Conservation (phyloP, 1,140 invertebrate genomes). For the Brevipalpus yothersi region DNA sequence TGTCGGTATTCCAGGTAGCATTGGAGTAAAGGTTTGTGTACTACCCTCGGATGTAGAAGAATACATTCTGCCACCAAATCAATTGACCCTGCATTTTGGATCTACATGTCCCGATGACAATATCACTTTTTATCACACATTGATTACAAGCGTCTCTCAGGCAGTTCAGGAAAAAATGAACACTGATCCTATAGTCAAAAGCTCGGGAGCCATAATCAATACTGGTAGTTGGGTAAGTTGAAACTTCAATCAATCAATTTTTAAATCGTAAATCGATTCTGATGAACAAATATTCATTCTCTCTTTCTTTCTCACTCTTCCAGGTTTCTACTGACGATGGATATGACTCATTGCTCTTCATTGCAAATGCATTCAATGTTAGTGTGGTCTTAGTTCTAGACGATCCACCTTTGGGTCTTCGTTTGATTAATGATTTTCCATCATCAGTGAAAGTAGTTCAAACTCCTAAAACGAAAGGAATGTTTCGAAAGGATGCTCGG, state of each 20-base stretch:
- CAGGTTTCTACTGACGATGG: constrained; percentile 25
- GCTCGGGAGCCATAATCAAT: constrained; percentile 73
- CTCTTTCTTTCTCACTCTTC: not conserved
- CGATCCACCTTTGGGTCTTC: constrained; percentile 84
- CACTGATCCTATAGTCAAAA: constrained; percentile 15
- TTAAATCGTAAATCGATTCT: not conserved
- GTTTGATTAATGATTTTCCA: constrained; percentile 75
- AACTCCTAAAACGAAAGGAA: constrained; percentile 85
- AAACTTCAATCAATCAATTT: not conserved
- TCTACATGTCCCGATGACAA: constrained; percentile 39
- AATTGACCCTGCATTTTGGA: constrained; percentile 80
- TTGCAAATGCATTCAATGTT: constrained; percentile 77
- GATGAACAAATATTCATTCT: not conserved
- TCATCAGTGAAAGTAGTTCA: constrained; percentile 75
- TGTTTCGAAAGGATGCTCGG: constrained; percentile 51
- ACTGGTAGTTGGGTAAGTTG: constrained; percentile 74
- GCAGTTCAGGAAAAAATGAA: constrained; percentile 30
- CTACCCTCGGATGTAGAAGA: constrained; percentile 71
- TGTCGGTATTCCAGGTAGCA: constrained; percentile 71
- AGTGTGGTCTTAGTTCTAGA: constrained; percentile 86
- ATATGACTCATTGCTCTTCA: constrained; percentile 32
- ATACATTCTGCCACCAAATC: constrained; percentile 70
- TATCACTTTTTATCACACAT: constrained; percentile 59
- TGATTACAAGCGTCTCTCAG: constrained; percentile 59
- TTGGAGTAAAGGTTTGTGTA: constrained; percentile 42